Percentiles rank a stretch among this genome's conserved stretches.
Conservation (phyloP, 2,888 invertebrate species). For the Uropetala carovei region DNA sequence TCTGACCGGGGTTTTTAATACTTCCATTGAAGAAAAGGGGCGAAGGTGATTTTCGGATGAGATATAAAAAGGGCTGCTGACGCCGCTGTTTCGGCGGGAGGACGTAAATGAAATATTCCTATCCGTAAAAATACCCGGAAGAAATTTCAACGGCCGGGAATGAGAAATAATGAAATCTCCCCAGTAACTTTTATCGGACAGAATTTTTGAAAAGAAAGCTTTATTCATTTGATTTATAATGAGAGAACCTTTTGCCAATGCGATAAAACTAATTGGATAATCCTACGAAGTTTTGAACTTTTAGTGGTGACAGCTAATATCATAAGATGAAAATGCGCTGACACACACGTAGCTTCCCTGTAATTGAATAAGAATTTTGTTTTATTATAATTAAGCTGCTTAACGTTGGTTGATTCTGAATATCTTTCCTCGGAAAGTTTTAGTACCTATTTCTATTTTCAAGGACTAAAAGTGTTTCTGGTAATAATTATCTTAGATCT, state of each 20-base stretch:
- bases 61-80: conserved; percentile 9
- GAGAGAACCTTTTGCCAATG: background rate
- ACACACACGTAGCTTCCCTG: background rate
- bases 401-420: too few relatives aligned
- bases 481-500: too few relatives aligned
- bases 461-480: too few relatives aligned
- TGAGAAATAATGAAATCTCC: background rate
- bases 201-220: too few relatives aligned
- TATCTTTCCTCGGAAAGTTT: too few relatives aligned
- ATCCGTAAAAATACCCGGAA: background rate
- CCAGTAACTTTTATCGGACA: too few relatives aligned
- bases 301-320: background rate
- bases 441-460: too few relatives aligned
- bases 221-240: conserved; percentile 16
- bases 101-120: conserved; percentile 44
- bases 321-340: conserved; percentile 7
- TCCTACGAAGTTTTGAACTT: background rate
- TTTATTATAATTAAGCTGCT: too few relatives aligned
- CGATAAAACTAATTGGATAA: conserved; percentile 28
- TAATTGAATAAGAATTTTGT: background rate
- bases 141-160: background rate
- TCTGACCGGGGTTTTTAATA: background rate
- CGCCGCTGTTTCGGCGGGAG: conserved; percentile 15
- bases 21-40: background rate
- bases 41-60: background rate